These are phyloP conservation scores for Noturus placidus DNA, from an alignment of 2,113 vertebrate genomes.

Conservation along the genomic window DNA sequence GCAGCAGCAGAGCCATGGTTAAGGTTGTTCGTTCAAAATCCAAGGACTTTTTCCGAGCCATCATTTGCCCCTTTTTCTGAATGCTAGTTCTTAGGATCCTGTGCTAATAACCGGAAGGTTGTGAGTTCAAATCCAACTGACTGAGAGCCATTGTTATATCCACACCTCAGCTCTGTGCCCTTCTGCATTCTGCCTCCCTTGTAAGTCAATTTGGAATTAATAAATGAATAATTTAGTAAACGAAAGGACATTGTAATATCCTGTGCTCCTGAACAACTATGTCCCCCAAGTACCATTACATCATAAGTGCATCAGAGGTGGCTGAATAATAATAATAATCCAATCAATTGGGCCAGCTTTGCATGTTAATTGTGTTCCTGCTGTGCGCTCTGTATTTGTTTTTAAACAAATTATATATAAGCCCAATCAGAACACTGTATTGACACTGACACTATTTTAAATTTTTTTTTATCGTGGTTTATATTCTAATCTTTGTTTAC, in stretches of 20 bases:
- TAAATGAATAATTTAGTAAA: slow-evolving; percentile 5
- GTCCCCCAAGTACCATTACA: not conserved
- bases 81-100: not conserved
- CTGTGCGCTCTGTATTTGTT: not conserved
- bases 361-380: not conserved
- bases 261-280: not conserved
- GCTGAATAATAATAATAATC: slow-evolving; percentile 9
- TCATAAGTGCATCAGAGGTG: not conserved
- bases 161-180: not conserved
- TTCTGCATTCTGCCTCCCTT: not conserved
- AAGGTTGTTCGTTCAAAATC: not conserved
- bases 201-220: not conserved
- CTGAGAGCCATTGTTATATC: not conserved
- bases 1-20: not conserved
- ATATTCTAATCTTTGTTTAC: not conserved
- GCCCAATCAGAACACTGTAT: not conserved
- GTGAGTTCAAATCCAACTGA: not conserved
- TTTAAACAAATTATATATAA: not conserved
- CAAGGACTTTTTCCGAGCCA: not conserved
- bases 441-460: not conserved
- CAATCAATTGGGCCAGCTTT: not conserved
- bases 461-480: not conserved
- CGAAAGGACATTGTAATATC: not conserved
- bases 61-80: not conserved
- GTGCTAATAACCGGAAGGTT: not conserved